Base-by-base conservation (phyloP, 2,888 invertebrate genomes). In the Acronicta psi region DNA sequence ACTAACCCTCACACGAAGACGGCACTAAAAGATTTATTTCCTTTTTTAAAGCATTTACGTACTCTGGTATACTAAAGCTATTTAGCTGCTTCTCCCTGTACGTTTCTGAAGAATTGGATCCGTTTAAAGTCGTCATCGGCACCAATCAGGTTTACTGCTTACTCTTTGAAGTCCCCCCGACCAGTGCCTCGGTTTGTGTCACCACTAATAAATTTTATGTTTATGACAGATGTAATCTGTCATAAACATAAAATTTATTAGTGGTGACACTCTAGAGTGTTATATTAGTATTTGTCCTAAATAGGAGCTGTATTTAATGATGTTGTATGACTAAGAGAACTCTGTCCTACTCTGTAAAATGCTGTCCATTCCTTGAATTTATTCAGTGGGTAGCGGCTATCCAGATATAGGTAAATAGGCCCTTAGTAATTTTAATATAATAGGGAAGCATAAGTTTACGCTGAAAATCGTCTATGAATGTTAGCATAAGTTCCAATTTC, bases 171-270 rank as follows among this genome's bases (percentile, higher is more conserved):
- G 71, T 67, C 41, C 47, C 66, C 52, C 58, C 56, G 16, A 63
- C 42, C 29, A 51, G 34, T 43, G 46, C 29, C 20, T 34, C 51
- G 43, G 31, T 29, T 23, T 66, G 66, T 49, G 66, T 45, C 66
- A 66, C 66, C 55, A 14, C 69, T 70, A 44, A n/a, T 47, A 29
- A 2, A 20, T 20, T 4, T 20, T 55, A n/a, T n/a, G n/a, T n/a
- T n/a, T n/a, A n/a, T n/a, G n/a, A n/a, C n/a, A n/a, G n/a, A n/a
- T n/a, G n/a, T n/a, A n/a, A n/a, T 40, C 59, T 66, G 71, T 49
- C 59, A 67, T 71, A 71, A 67, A 67, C 71, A 52, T 65, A 17
- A 65, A 47, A 52, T 67, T 67, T 67, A 67, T 58, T 70, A 41
- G 38, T 37, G 43, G 45, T 67, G 8, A 45, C 40, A 45, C 34